phyloP scores from a whole-genome alignment of 2,888 invertebrate species.

The Erebia aethiops region DNA sequence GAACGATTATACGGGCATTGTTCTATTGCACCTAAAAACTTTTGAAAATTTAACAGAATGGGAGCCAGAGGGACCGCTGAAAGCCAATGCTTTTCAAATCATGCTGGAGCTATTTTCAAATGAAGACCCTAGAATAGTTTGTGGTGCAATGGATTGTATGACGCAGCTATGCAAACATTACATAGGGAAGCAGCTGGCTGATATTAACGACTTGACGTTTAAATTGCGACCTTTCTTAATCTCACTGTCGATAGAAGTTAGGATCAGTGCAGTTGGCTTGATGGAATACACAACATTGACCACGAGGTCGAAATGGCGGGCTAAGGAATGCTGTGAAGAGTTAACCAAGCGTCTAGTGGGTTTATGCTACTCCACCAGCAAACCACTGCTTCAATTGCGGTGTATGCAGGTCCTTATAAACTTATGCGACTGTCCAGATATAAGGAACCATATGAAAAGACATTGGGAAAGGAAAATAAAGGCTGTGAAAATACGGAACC shows the following conservation, averaged over 20 bases:
- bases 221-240: slow-evolving; percentile 50
- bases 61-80: slow-evolving; percentile 61
- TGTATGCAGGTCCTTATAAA: slow-evolving; percentile 69
- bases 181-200: slow-evolving; percentile 63
- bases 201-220: slow-evolving; percentile 62
- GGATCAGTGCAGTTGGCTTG: slow-evolving; percentile 60
- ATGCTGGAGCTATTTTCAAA: slow-evolving; percentile 59
- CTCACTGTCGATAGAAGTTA: slow-evolving; percentile 50
- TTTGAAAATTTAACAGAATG: slow-evolving; percentile 61
- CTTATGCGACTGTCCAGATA: slow-evolving; percentile 70
- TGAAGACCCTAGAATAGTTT: slow-evolving; percentile 54
- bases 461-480: slow-evolving; percentile 55
- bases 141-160: slow-evolving; percentile 68
- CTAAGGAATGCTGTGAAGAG: slow-evolving; percentile 58
- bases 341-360: slow-evolving; percentile 56
- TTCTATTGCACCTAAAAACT: slow-evolving; percentile 63
- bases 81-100: slow-evolving; percentile 66
- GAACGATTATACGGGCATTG: slow-evolving; percentile 66
- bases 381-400: slow-evolving; percentile 61
- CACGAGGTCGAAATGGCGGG: slow-evolving; percentile 70
- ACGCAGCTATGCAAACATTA: slow-evolving; percentile 68
- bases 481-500: slow-evolving; percentile 53
- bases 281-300: slow-evolving; percentile 67
- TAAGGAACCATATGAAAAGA: slow-evolving; percentile 58
- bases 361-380: slow-evolving; percentile 53